Conservation (phyloP, 2,113 vertebrate species). For the Miniopterus natalensis region DNA sequence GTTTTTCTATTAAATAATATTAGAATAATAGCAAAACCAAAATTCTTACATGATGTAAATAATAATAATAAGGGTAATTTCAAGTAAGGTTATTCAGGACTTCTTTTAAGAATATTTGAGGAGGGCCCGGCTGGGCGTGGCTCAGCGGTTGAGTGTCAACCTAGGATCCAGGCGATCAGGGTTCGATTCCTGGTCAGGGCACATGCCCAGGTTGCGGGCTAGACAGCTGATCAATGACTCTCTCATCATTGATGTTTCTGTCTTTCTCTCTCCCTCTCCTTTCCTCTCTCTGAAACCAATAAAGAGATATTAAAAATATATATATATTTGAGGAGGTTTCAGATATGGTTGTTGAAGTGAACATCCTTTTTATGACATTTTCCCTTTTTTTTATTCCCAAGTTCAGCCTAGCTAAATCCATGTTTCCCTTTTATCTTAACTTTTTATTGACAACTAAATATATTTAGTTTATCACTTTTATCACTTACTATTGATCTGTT, state of each 20-base stretch:
- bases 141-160: too few relatives aligned
- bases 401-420: not conserved
- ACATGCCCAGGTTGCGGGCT: too few relatives aligned
- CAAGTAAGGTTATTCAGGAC: not conserved
- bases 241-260: too few relatives aligned
- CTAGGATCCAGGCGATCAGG: too few relatives aligned
- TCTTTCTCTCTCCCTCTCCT: too few relatives aligned
- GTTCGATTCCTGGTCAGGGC: too few relatives aligned
- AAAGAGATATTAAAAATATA: too few relatives aligned
- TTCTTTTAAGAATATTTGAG: not conserved
- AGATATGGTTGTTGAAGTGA: constrained; percentile 25
- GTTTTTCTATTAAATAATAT: constrained; percentile 1
- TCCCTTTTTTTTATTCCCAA: not conserved
- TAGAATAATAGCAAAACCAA: not conserved
- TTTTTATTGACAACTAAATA: not conserved
- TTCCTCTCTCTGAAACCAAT: too few relatives aligned
- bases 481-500: not conserved
- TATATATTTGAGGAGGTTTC: not conserved
- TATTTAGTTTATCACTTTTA: constrained; percentile 36
- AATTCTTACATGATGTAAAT: not conserved
- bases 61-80: not conserved
- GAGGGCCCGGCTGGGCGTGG: not conserved
- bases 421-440: not conserved
- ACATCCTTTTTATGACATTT: not conserved
- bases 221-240: too few relatives aligned